phyloP scores from a whole-genome alignment of 2,113 vertebrate genomes.

The Scartelaos histophorus region DNA sequence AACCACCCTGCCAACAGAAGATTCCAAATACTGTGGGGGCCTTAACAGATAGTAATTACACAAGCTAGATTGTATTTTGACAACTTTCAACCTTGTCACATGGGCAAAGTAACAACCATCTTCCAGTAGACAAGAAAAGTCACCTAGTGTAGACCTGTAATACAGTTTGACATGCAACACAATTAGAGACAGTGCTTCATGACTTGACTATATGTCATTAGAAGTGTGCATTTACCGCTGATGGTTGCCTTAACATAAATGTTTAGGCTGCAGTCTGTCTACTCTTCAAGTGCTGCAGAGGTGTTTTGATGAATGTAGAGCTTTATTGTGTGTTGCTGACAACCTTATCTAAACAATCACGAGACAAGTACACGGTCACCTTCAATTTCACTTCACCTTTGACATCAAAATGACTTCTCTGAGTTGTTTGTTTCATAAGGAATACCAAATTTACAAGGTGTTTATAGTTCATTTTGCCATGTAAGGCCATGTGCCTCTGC shows the following conservation, averaged over 20 bases:
- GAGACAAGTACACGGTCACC: constrained; percentile 1
- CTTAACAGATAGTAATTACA: too few species aligned
- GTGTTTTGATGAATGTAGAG: background rate
- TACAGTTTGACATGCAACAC: background rate
- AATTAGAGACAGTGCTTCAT: background rate
- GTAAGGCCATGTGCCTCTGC: background rate
- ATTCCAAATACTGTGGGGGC: too few species aligned
- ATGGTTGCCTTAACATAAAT: background rate
- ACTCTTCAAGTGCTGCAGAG: background rate
- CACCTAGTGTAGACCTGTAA: background rate
- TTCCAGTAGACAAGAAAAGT: background rate
- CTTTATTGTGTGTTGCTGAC: constrained; percentile 5
- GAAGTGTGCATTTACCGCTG: background rate
- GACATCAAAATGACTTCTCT: background rate
- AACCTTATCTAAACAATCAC: background rate
- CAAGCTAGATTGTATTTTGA: too few species aligned
- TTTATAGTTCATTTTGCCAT: background rate
- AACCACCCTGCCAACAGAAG: too few species aligned
- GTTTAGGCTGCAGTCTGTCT: constrained; percentile 10
- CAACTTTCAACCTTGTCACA: too few species aligned
- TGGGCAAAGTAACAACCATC: too few species aligned
- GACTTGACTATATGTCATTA: background rate
- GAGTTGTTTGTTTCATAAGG: background rate
- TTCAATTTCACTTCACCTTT: background rate
- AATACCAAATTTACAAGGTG: background rate